These are phyloP conservation scores for Corythornis vintsioides DNA, from an alignment of 2,113 vertebrate genomes.

Conservation along the genomic window DNA sequence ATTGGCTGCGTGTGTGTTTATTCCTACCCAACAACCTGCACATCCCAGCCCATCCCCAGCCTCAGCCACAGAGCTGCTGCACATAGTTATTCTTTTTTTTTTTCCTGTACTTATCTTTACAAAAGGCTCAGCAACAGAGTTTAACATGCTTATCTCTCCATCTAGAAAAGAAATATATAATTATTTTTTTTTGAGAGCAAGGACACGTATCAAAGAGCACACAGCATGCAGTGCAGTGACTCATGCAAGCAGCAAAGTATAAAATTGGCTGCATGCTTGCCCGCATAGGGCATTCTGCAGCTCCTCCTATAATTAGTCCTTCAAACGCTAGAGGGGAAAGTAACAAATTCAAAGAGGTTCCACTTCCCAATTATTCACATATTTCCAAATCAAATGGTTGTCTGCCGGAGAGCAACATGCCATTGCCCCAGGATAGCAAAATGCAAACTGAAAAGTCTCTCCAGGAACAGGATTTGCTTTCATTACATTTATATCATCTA, in stretches of 20 bases:
- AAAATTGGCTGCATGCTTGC: conserved; percentile 42
- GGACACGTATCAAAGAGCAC: conserved; percentile 31
- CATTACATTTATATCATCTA: conserved; percentile 67
- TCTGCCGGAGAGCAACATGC: conserved; percentile 61
- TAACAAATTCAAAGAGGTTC: conserved; percentile 65
- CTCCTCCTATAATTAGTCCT: conserved; percentile 68
- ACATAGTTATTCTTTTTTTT: background rate
- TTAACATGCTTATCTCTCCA: background rate
- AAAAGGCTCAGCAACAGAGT: background rate
- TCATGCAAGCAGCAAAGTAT: conserved; percentile 39
- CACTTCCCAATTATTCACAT: conserved; percentile 65
- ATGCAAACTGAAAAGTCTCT: conserved; percentile 63
- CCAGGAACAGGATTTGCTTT: conserved; percentile 63
- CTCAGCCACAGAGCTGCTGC: background rate
- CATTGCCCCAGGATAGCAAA: conserved; percentile 62
- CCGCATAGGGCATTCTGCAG: conserved; percentile 42
- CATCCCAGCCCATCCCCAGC: background rate
- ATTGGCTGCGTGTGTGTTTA: background rate
- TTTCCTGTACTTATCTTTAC: background rate
- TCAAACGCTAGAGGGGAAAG: conserved; percentile 55
- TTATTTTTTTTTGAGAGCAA: background rate
- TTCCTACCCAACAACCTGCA: background rate
- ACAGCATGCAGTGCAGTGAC: conserved; percentile 53
- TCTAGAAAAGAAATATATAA: conserved; percentile 22
- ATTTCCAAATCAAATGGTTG: conserved; percentile 62